These are phyloP conservation scores for Trisateles emortualis DNA, from an alignment of 2,888 invertebrate genomes.

Conservation along the genomic window DNA sequence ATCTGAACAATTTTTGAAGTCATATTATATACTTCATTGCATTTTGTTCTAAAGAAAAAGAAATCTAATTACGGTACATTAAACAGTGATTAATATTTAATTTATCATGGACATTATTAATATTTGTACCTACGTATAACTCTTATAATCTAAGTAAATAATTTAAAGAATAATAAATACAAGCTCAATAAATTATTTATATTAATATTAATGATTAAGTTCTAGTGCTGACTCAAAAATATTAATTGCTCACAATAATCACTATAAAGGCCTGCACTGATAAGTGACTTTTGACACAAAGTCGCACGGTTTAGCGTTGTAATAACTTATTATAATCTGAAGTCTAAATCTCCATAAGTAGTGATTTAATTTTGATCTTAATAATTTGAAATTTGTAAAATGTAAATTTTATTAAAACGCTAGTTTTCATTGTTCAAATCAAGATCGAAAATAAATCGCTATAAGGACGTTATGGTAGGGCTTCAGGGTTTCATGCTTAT, in stretches of 20 bases:
- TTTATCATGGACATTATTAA: conserved; percentile 8
- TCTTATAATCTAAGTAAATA: conserved; percentile 42
- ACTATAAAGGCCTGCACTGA: not conserved
- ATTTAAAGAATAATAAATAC: conserved; percentile 50
- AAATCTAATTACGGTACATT: too few relatives aligned
- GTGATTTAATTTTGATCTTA: too few relatives aligned
- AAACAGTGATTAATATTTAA: not conserved
- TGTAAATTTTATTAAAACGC: not conserved
- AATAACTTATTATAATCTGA: too few relatives aligned
- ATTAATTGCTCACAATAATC: conserved; percentile 23
- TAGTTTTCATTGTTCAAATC: too few relatives aligned
- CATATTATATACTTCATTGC: too few relatives aligned
- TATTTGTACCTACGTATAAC: conserved; percentile 41
- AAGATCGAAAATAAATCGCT: too few relatives aligned
- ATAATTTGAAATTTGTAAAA: too few relatives aligned
- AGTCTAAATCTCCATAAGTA: too few relatives aligned
- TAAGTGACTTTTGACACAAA: not conserved
- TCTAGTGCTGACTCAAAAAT: conserved; percentile 43
- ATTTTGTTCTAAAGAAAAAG: too few relatives aligned
- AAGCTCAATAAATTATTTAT: conserved; percentile 42
- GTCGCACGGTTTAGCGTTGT: not conserved
- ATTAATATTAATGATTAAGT: conserved; percentile 21
- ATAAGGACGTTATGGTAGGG: too few relatives aligned
- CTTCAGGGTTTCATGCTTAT: too few relatives aligned
- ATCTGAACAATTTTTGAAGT: too few relatives aligned